These are phyloP conservation scores for Hipparchia sbordonii DNA, from an alignment of 2,888 invertebrate species.

Conservation along the genomic window DNA sequence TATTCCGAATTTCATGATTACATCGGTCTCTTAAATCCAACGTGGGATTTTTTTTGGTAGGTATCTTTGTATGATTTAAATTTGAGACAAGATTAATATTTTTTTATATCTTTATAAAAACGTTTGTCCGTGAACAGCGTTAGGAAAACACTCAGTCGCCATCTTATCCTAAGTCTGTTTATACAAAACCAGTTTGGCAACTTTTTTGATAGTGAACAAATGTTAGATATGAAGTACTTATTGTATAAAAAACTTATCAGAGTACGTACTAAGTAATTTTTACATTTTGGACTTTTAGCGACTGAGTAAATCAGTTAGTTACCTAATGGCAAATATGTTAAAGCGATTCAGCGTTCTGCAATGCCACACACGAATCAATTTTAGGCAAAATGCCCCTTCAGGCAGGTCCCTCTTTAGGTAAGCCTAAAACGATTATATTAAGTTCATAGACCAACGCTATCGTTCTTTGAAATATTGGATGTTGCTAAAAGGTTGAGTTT, in stretches of 20 bases:
- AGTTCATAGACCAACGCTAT: no score
- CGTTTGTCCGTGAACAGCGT: not conserved
- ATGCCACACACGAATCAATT: no score
- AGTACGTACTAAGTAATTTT: not conserved
- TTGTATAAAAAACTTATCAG: not conserved
- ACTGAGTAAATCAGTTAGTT: no score
- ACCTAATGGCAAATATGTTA: no score
- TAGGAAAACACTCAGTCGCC: slow-evolving; percentile 20
- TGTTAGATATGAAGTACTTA: not conserved
- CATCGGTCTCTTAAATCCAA: not conserved
- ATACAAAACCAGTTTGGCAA: slow-evolving; percentile 1
- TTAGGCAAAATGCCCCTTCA: no score
- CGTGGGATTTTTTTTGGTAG: not conserved
- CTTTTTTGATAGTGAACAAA: slow-evolving; percentile 7
- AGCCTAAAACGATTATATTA: no score
- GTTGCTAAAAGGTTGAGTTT: no score
- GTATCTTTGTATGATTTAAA: not conserved
- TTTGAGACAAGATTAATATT: not conserved
- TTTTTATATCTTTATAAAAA: slow-evolving; percentile 1
- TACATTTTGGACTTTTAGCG: no score
- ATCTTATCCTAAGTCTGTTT: not conserved
- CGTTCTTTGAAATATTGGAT: no score
- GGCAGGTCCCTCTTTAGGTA: no score
- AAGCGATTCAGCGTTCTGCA: no score
- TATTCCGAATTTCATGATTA: not conserved